Percentiles rank a stretch among this genome's conserved stretches.
These are phyloP conservation scores for Mycetomoellerius zeteki DNA, from an alignment of 1,140 invertebrate species.

Conservation along the genomic window DNA sequence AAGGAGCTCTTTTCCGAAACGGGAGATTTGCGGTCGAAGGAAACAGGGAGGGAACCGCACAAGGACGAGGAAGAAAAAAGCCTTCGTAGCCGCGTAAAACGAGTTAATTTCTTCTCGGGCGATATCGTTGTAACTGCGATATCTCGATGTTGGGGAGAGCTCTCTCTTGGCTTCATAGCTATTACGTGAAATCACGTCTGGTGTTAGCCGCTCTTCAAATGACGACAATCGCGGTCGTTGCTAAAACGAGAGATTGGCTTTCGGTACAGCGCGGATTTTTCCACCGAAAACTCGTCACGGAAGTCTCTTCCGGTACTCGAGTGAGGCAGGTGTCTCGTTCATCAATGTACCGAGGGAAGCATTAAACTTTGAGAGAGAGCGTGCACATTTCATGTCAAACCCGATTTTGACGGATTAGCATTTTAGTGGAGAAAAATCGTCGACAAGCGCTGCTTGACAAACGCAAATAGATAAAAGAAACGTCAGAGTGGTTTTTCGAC, in stretches of 20 bases:
- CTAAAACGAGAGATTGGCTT: slow-evolving; percentile 21
- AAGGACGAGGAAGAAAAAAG: slow-evolving; percentile 38
- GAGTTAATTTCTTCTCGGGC: slow-evolving; percentile 26
- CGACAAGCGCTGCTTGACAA: neutral
- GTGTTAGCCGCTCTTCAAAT: slow-evolving; percentile 2
- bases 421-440: neutral
- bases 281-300: slow-evolving; percentile 1
- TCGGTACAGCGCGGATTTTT: neutral
- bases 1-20: slow-evolving; percentile 42
- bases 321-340: neutral
- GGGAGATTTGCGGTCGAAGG: slow-evolving; percentile 45
- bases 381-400: neutral
- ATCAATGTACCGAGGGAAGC: neutral
- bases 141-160: neutral
- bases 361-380: neutral
- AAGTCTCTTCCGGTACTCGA: neutral
- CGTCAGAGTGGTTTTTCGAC: neutral
- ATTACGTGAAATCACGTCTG: slow-evolving; percentile 34
- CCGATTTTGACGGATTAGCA: slow-evolving; percentile 23
- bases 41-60: neutral
- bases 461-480: neutral
- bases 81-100: slow-evolving; percentile 12
- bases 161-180: neutral
- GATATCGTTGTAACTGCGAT: neutral
- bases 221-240: slow-evolving; percentile 3